These are phyloP conservation scores for Pongo pygmaeus DNA, from an alignment of 2,113 vertebrate genomes.

Conservation along the genomic window DNA sequence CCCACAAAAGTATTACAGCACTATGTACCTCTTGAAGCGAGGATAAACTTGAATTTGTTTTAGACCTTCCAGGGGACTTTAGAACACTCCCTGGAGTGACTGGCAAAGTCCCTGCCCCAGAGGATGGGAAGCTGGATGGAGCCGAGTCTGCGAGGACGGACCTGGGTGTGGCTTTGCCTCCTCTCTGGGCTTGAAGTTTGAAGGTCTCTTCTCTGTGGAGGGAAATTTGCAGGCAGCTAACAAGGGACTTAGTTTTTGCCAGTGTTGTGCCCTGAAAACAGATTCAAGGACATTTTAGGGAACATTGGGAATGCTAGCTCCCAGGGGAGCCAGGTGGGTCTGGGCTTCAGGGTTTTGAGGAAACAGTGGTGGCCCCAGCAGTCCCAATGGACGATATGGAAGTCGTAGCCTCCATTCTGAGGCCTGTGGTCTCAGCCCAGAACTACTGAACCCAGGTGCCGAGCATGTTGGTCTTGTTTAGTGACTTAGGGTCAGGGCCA, in stretches of 20 bases:
- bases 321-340: neutral
- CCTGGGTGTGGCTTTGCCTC: neutral
- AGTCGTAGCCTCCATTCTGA: neutral
- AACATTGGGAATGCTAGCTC: neutral
- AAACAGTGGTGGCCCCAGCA: too few relatives aligned
- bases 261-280: neutral
- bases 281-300: neutral
- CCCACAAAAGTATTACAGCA: rapidly evolving
- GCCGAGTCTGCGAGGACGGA: rapidly evolving
- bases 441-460: neutral
- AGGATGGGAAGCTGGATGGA: neutral
- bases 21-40: neutral
- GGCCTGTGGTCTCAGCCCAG: neutral
- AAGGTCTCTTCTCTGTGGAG: neutral
- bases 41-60: neutral
- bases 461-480: neutral
- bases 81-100: too few relatives aligned
- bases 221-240: neutral
- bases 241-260: neutral
- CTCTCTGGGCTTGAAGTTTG: neutral
- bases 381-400: rapidly evolving
- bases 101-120: too few relatives aligned
- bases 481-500: neutral
- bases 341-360: neutral
- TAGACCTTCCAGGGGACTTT: neutral